Conservation (phyloP, 2,797 vertebrate genomes). For the Pangasius mekongensis region DNA sequence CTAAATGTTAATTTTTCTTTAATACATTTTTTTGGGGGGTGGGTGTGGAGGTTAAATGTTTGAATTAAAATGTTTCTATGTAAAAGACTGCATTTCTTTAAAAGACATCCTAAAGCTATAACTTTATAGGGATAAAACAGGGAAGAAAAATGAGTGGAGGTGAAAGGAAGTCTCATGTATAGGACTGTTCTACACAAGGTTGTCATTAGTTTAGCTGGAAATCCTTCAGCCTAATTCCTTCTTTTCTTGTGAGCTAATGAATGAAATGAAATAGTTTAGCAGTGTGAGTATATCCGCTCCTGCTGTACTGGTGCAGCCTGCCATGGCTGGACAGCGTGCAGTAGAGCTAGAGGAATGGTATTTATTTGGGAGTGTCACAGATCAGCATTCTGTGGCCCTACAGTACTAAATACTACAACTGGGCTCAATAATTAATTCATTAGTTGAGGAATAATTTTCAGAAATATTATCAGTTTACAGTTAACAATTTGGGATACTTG, state of each 20-base stretch:
- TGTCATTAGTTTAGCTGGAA: neutral
- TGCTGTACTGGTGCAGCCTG: conserved; percentile 58
- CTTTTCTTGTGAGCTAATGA: neutral
- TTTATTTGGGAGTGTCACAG: conserved; percentile 82
- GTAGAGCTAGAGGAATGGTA: conserved; percentile 77
- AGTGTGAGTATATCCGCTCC: conserved; percentile 62
- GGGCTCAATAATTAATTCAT: neutral
- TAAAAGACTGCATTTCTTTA: neutral
- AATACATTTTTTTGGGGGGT: neutral
- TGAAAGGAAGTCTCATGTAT: neutral
- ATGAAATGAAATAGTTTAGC: neutral
- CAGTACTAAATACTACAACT: conserved; percentile 75
- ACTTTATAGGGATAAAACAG: neutral
- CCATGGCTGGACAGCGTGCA: conserved; percentile 54
- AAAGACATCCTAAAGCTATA: neutral
- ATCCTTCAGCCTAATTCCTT: neutral
- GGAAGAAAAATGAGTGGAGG: neutral
- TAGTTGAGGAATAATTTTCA: too few species aligned
- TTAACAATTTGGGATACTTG: neutral
- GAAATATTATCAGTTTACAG: neutral
- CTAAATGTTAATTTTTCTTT: neutral
- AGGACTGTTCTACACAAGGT: neutral
- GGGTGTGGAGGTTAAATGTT: neutral
- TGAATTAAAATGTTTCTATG: neutral
- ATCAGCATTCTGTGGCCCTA: conserved; percentile 67